These are phyloP conservation scores for Meles meles DNA, from an alignment of 2,113 vertebrate genomes.

Conservation along the genomic window DNA sequence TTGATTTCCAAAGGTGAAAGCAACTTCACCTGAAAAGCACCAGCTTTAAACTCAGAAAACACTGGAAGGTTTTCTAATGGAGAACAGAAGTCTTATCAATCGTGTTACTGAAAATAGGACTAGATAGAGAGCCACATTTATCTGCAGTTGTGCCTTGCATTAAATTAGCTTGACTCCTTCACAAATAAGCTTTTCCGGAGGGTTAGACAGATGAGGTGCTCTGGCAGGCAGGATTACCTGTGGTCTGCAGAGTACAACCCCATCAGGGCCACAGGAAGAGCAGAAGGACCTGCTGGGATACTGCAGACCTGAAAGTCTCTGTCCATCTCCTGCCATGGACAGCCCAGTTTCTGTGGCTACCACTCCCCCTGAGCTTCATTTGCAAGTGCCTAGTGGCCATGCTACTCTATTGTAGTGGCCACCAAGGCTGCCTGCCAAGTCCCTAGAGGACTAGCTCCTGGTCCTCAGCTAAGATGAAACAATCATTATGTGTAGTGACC, in stretches of 20 bases:
- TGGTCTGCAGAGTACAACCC: neutral
- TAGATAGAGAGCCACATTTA: neutral
- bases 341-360: neutral
- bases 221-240: neutral
- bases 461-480: too few species aligned
- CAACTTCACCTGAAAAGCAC: constrained; percentile 53
- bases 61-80: neutral
- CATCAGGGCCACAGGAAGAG: neutral
- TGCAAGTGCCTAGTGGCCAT: neutral
- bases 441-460: too few species aligned
- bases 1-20: constrained; percentile 60
- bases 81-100: constrained; percentile 49
- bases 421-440: too few species aligned
- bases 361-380: neutral
- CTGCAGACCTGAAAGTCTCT: neutral
- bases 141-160: neutral
- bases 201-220: neutral
- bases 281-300: neutral
- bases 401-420: too few species aligned
- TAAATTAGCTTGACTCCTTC: constrained; percentile 49
- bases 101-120: constrained; percentile 40
- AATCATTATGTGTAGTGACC: too few species aligned
- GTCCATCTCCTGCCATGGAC: neutral
- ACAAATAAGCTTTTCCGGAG: constrained; percentile 47
- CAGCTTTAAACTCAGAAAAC: constrained; percentile 55